These are phyloP conservation scores for Tapirus terrestris DNA, from an alignment of 2,113 vertebrate species.

Conservation along the genomic window DNA sequence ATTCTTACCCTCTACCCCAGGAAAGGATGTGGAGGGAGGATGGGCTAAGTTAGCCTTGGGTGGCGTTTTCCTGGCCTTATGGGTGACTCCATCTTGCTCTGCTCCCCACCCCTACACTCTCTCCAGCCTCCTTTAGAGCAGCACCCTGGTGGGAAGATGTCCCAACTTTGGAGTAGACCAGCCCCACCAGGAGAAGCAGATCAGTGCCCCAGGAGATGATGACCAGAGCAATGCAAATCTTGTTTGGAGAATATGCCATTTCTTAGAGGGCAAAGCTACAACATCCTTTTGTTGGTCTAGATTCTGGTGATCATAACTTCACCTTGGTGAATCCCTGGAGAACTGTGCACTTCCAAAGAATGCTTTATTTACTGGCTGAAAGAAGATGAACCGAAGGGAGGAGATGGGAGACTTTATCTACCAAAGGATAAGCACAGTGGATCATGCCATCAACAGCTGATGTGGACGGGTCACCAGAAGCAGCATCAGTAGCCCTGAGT, in stretches of 20 bases:
- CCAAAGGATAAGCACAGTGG: background rate
- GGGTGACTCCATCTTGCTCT: background rate
- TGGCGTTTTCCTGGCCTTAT: background rate
- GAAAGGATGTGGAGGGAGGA: background rate
- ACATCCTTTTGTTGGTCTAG: background rate
- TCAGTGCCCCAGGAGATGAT: background rate
- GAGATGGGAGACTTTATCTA: background rate
- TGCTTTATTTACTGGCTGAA: background rate
- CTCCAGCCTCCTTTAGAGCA: background rate
- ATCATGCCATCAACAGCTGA: accelerated
- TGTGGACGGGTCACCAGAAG: accelerated
- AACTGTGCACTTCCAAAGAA: background rate
- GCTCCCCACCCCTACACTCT: background rate
- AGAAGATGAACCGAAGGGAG: background rate
- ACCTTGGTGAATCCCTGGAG: background rate
- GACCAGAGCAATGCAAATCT: background rate
- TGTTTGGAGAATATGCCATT: background rate
- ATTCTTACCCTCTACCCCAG: background rate
- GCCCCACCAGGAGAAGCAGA: background rate
- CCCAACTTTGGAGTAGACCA: background rate
- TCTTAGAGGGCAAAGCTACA: background rate
- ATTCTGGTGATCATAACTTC: background rate
- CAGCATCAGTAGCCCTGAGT: background rate
- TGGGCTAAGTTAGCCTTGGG: too few species aligned
- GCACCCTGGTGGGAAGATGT: background rate